Base-by-base conservation (phyloP, 2,888 invertebrate species). In the Hirudinaria manillensis region DNA sequence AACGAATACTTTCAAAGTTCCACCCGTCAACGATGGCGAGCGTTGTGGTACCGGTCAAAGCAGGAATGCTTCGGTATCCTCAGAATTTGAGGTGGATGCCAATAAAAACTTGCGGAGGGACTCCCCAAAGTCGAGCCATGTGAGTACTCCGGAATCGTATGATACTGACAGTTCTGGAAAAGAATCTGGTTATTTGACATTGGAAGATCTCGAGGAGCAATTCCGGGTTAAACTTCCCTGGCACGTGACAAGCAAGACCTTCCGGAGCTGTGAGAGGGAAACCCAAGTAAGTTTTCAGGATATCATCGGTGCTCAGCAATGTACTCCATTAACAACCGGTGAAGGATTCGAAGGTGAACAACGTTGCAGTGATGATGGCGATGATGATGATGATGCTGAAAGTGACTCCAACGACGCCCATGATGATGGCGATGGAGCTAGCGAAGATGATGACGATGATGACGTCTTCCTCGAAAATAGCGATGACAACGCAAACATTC, bases 1-100 rank as follows among this genome's bases (percentile, higher is more conserved):
- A 32, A 24, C 36, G n/a, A 29, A 29, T 7, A 21, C n/a, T 36
- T 3, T 1, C 34, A 7, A 34, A 6, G 4, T n/a, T 34, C 32
- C 68, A n/a, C n/a, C 32, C n/a, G 36, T 29, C 10, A 34, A 6
- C 34, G 32, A 32, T 29, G 34, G 51, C 19, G 72, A 72, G 24
- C 53, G 53, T n/a, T 72, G 72, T 32, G 72, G 72, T 56, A 72
- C 72, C 19, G 72, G 72, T 1, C 29, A 72, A 56, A 72, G 72
- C 56, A 72, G 72, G 29, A 53, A 51, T 32, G 72, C 72, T 27
- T 72, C 72, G 24, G 72, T 72, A 4, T 72, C 72, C 3, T 72
- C 72, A 19, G 72, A 72, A 16, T 32, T 53, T 29, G 53, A 72
- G 19, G 56, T 27, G 55, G 72, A 72, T 29, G n/a, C 32, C 36